Evolutionary conservation across 1,140 invertebrate genomes (phyloP), one percentile per base, ranked within the genome.

Genomic region (Ylistrum balloti): DNA sequence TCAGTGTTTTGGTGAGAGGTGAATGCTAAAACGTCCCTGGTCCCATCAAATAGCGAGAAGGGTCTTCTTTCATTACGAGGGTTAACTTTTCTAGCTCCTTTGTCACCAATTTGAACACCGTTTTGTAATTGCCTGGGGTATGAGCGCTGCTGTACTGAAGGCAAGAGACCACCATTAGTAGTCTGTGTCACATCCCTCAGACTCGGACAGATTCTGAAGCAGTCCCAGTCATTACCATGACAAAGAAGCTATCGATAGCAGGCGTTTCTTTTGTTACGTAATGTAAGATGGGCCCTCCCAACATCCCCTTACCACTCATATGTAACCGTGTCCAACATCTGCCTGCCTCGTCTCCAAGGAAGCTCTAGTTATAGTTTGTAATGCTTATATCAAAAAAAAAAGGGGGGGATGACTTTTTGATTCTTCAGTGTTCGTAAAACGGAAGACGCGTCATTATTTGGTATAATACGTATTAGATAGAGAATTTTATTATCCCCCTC

Each of bases 101-200:
- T 74, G 56, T 74, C 28, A 74, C 56, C 56, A 74, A 74, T 74
- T 74, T 74, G 56, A 74, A 74, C 56, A 74, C 22, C 56, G 56
- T 74, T 74, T 74, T 74, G 56, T 74, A 74, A 74, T 74, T 74
- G 56, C 56, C 56, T 74, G 17, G 56, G 56, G 56, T 74, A 74
- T 74, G 22, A 74, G 56, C 45, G 45, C 45, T 22, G n/a, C 35
- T 7, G 35, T 38, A 38, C 35, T 38, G 5, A 13, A 13, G 35
- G 35, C 35, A 13, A 38, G 35, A 38, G 41, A 45, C 41, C 9
- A 28, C 28, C 56, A 74, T 74, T 74, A 74, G 56, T 74, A 74
- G 56, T 74, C 56, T 28, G 35, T 38, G 35, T 38, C 35, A 38
- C 41, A 17, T 45, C 56, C 5, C 56, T 9, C n/a, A 28, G 56